These are phyloP conservation scores for Eurytoma californica DNA, from an alignment of 2,888 invertebrate genomes.

Conservation along the genomic window DNA sequence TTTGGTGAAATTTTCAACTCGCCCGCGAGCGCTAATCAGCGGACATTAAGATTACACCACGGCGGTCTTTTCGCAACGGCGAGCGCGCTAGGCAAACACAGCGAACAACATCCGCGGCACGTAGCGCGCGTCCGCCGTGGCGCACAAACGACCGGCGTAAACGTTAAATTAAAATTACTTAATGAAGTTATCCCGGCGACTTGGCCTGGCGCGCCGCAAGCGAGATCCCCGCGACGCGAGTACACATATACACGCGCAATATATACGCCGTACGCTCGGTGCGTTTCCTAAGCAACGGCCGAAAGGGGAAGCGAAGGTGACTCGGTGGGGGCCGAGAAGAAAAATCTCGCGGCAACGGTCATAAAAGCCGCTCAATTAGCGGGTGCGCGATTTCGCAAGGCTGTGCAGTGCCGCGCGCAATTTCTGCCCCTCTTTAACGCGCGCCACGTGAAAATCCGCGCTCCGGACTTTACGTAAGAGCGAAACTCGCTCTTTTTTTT, in stretches of 20 bases:
- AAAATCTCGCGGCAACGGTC: constrained; percentile 32
- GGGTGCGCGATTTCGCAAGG: constrained; percentile 34
- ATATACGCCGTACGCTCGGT: background rate
- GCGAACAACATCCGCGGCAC: background rate
- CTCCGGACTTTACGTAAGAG: background rate
- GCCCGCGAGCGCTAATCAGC: no score
- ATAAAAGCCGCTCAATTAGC: constrained; percentile 51
- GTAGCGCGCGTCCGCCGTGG: background rate
- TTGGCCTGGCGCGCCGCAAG: background rate
- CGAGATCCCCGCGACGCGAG: background rate
- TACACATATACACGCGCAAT: background rate
- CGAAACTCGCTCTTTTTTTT: constrained; percentile 17
- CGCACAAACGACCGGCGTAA: constrained; percentile 11
- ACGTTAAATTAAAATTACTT: constrained; percentile 41
- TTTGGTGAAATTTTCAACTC: no score
- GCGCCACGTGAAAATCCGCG: constrained; percentile 44
- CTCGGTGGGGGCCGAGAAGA: background rate
- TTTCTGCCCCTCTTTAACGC: constrained; percentile 14
- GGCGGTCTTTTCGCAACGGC: no score
- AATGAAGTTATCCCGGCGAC: constrained; percentile 31
- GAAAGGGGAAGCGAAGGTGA: background rate
- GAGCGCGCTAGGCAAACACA: no score
- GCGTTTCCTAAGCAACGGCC: constrained; percentile 31
- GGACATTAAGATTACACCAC: no score
- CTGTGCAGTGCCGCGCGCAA: background rate